phyloP scores from a whole-genome alignment of 30 jellyfish, hydroid and myxozoan species.

The Aurelia sp. region DNA sequence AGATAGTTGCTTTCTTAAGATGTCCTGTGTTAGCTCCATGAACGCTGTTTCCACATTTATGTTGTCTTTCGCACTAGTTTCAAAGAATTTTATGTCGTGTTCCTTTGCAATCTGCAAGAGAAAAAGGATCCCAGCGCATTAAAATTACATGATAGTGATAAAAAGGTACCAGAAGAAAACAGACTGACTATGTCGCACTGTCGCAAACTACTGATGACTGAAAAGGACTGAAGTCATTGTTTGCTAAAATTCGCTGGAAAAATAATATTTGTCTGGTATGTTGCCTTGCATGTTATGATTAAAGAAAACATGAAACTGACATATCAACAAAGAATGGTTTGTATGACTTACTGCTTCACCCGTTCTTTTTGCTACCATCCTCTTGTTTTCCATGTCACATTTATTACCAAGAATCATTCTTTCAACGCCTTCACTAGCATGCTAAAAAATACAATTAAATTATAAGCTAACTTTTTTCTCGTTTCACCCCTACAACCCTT shows the following conservation, averaged over 20 bases:
- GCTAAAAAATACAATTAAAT: constrained; percentile 33
- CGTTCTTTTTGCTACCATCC: constrained; percentile 86
- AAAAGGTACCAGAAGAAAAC: no score
- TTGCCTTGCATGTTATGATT: no score
- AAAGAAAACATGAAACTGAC: no score
- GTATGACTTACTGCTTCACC: constrained; percentile 85
- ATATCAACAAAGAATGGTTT: no score
- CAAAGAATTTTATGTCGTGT: constrained; percentile 89
- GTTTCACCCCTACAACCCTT: no score
- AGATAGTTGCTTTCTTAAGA: constrained; percentile 85
- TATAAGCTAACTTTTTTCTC: no score
- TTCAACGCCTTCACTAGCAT: constrained; percentile 99
- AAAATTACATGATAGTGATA: background rate
- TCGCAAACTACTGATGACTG: no score
- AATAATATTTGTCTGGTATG: no score
- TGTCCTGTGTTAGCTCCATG: constrained; percentile 93
- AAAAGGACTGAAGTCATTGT: no score
- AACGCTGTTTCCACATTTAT: constrained; percentile 93
- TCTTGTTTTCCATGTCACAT: constrained; percentile 93
- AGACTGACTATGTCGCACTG: no score
- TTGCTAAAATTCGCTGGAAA: no score
- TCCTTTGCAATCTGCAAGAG: constrained; percentile 89
- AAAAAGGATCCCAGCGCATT: background rate
- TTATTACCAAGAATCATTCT: constrained; percentile 98
- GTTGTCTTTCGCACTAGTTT: constrained; percentile 97